Evolutionary conservation across 2,888 invertebrate genomes (phyloP).

Genomic region (Phrixothrix hirtus): DNA sequence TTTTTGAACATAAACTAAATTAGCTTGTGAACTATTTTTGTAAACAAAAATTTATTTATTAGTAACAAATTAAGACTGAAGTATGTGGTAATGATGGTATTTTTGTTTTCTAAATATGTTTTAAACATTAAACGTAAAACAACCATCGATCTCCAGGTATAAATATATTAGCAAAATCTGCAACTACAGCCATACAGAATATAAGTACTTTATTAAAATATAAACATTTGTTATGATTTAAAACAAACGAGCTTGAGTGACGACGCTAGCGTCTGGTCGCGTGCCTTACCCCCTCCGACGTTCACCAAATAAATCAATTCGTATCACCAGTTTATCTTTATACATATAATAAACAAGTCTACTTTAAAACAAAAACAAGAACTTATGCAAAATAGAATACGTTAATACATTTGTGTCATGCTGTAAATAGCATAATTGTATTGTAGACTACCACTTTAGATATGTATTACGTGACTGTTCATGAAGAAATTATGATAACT

Average conservation of each 20-base stretch:
- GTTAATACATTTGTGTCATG: constrained; percentile 47
- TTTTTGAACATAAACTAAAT: constrained; percentile 19
- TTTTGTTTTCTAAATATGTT: not conserved
- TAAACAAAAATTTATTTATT: constrained; percentile 20
- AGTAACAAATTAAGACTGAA: constrained; percentile 17
- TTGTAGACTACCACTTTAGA: constrained; percentile 51
- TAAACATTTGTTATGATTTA: not conserved
- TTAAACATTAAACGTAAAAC: constrained; percentile 1
- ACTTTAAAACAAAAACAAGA: constrained; percentile 20
- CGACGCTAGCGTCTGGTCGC: constrained; percentile 33
- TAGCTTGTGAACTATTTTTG: constrained; percentile 23
- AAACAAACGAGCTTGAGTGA: constrained; percentile 9
- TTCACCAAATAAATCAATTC: constrained; percentile 38
- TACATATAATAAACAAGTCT: constrained; percentile 35
- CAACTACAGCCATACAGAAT: too few relatives aligned
- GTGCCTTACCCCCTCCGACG: constrained; percentile 34
- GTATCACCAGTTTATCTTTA: constrained; percentile 36
- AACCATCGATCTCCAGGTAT: too few relatives aligned
- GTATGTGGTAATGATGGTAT: constrained; percentile 4
- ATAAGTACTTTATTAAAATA: not conserved
- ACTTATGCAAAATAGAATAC: constrained; percentile 42
- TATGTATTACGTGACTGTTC: constrained; percentile 48
- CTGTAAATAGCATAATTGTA: constrained; percentile 51
- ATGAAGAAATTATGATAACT: constrained; percentile 45
- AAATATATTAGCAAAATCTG: too few relatives aligned